These are phyloP conservation scores for Heliconius eleuchia DNA, from an alignment of 1,140 invertebrate species.

Conservation along the genomic window DNA sequence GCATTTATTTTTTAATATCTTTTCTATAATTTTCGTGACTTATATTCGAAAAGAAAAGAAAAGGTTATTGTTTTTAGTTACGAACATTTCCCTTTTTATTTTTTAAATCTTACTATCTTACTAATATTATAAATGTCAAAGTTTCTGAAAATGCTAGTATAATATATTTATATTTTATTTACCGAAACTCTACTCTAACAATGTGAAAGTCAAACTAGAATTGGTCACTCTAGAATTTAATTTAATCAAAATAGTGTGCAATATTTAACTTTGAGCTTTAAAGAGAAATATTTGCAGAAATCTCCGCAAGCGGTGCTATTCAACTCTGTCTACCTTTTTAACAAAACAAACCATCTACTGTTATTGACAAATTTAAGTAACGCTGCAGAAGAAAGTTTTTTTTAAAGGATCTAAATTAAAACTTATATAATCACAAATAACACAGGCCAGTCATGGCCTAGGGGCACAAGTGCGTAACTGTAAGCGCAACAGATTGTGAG, in stretches of 20 bases:
- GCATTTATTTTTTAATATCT: too few relatives aligned
- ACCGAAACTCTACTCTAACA: background rate
- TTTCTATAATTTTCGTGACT: too few relatives aligned
- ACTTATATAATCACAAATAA: background rate
- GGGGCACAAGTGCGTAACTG: too few relatives aligned
- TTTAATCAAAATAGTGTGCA: conserved; percentile 7
- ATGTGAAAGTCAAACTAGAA: background rate
- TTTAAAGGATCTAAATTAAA: too few relatives aligned
- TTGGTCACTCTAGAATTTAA: background rate
- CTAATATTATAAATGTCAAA: too few relatives aligned
- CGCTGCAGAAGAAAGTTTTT: background rate
- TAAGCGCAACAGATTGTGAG: too few relatives aligned
- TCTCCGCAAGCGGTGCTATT: background rate
- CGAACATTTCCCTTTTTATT: too few relatives aligned
- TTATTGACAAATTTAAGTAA: background rate
- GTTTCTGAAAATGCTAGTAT: too few relatives aligned
- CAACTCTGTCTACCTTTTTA: background rate
- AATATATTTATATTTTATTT: background rate
- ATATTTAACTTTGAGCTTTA: background rate
- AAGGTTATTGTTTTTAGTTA: too few relatives aligned
- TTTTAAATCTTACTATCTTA: too few relatives aligned
- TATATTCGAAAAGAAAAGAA: too few relatives aligned
- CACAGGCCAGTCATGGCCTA: too few relatives aligned
- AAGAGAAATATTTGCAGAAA: conserved; percentile 2
- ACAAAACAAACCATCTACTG: background rate